phyloP scores from a whole-genome alignment of 1,140 invertebrate genomes.

The Drosophila parvula region DNA sequence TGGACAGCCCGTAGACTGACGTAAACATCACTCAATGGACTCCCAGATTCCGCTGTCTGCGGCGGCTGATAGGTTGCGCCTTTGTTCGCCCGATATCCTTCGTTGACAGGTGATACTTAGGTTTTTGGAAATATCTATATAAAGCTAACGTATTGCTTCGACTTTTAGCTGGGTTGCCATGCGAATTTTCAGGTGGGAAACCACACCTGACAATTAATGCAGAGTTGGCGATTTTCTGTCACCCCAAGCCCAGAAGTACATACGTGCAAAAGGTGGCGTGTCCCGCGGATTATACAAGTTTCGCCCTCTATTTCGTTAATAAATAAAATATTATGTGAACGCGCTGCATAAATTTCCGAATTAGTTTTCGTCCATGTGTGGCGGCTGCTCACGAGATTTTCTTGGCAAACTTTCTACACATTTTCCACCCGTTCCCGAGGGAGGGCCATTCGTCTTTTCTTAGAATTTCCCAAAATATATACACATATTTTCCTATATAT shows the following conservation, averaged over 20 bases:
- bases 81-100: conserved; percentile 12
- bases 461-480: conserved; percentile 38
- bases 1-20: conserved; percentile 18
- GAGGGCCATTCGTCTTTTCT: conserved; percentile 32
- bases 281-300: conserved; percentile 35
- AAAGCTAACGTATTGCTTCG: background rate
- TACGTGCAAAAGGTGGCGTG: conserved; percentile 33
- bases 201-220: conserved; percentile 28
- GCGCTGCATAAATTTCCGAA: conserved; percentile 34
- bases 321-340: conserved; percentile 35
- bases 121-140: conserved; percentile 2
- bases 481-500: conserved; percentile 3
- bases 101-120: conserved; percentile 17
- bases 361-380: conserved; percentile 38
- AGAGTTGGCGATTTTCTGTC: conserved; percentile 23
- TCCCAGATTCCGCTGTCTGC: conserved; percentile 13
- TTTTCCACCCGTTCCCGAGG: conserved; percentile 18
- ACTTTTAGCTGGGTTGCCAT: conserved; percentile 22
- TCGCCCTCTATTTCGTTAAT: conserved; percentile 22
- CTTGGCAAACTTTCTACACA: conserved; percentile 46
- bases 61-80: conserved; percentile 29
- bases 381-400: conserved; percentile 66
- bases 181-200: conserved; percentile 12
- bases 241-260: conserved; percentile 8
- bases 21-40: conserved; percentile 8